Base-by-base conservation (phyloP, 2,113 vertebrate species). In the Vanacampus margaritifer region DNA sequence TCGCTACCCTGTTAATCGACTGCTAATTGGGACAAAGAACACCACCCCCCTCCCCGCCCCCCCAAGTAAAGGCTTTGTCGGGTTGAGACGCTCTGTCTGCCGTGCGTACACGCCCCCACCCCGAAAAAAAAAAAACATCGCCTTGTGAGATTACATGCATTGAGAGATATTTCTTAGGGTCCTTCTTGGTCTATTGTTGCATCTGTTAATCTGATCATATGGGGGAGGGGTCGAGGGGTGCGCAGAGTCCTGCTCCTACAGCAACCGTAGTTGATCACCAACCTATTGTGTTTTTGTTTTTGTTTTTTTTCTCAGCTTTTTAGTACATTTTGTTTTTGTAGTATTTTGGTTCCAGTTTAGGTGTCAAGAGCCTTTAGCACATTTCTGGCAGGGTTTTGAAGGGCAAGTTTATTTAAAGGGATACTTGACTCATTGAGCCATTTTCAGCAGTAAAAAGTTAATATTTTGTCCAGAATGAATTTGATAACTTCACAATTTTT, bases 11-110 rank as follows among this genome's bases (percentile, higher is more conserved):
- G 74, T 84, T 88, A 79, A 86, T 78, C 86, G 88, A 79, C 72
- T 64, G 60, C 85, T 88, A 87, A 90, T 82, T 90, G 90, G 86
- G 78, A 76, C 56, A 45, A 26, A 63, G 75, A 32, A 4, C 23
- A 62, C 9, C 32, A 17, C 21, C 35, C 9, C 32, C 58, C 19
- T 35, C 11, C 35, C 19, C 14, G 54, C 54, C 78, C 26, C 43
- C 16, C 17, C 26, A 57, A 57, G 14, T 32, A 61, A 37, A 61
- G 21, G 36, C 65, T 86, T 85, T 87, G 75, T 83, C 64, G 48
- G 48, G 46, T n/a, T 35, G 5, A 64, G 74, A 64, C 5, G 32
- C 58, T 79, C 54, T 73, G 71, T 82, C 69, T 80, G 72, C 46
- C 68, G 59, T 51, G 65, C 9, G 60, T 76, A 63, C 76, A 60